phyloP scores from a whole-genome alignment of 1,140 invertebrate species.

The Trichonephila clavipes region DNA sequence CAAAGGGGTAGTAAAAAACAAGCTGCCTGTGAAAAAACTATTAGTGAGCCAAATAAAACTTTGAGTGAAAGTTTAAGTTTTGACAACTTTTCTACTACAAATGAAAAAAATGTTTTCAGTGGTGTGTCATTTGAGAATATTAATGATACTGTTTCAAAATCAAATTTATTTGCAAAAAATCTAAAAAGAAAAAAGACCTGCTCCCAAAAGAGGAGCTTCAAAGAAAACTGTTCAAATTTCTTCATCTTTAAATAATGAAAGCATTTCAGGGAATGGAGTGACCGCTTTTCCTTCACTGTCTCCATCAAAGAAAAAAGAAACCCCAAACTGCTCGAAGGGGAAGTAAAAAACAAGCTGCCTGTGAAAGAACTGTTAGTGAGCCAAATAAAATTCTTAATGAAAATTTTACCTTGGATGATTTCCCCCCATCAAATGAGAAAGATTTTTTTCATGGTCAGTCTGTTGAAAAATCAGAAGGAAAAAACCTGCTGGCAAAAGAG shows the following conservation, averaged over 20 bases:
- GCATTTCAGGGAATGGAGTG: background rate
- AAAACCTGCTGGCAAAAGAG: no score
- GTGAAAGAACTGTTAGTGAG: background rate
- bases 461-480: no score
- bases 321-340: slow-evolving; percentile 17
- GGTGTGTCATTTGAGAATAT: background rate
- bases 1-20: background rate
- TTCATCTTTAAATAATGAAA: background rate
- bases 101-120: background rate
- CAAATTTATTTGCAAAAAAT: background rate
- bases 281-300: background rate
- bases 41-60: background rate
- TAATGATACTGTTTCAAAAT: background rate
- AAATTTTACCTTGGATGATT: no score
- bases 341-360: background rate
- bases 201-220: background rate
- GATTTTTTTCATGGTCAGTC: no score
- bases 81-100: background rate
- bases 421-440: no score
- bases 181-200: background rate
- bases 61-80: background rate
- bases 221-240: background rate
- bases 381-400: no score
- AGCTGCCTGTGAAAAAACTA: background rate
- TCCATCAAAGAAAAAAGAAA: background rate